Evolutionary conservation across 1,140 invertebrate genomes (phyloP).

Genomic region (Lordiphosa stackelbergi): DNA sequence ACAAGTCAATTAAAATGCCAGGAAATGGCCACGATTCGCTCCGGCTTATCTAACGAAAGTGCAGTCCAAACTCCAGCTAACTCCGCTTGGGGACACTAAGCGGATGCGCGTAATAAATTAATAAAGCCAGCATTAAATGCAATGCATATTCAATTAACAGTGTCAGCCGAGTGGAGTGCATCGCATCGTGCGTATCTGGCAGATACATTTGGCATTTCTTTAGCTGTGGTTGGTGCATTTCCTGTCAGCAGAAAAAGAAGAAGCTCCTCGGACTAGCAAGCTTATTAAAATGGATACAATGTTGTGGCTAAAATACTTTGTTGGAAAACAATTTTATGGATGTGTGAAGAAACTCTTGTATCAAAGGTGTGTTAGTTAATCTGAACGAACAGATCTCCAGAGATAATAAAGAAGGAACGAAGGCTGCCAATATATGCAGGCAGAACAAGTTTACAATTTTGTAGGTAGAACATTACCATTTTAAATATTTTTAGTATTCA

Average conservation of each 20-base stretch:
- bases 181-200: constrained; percentile 41
- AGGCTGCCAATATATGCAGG: too few species aligned
- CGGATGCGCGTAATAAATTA: constrained; percentile 76
- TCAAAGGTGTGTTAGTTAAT: too few species aligned
- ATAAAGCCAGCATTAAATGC: constrained; percentile 71
- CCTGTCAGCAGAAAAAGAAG: constrained; percentile 41
- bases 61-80: constrained; percentile 8
- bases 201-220: constrained; percentile 59
- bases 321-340: constrained; percentile 39
- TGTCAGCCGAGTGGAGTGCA: constrained; percentile 42
- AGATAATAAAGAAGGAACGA: too few species aligned
- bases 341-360: not conserved
- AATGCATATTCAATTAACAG: constrained; percentile 76
- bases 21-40: constrained; percentile 51
- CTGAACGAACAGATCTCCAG: not conserved
- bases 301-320: constrained; percentile 20
- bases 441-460: too few species aligned
- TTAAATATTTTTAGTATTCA: too few species aligned
- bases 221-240: constrained; percentile 58
- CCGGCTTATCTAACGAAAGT: constrained; percentile 17
- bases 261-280: constrained; percentile 4
- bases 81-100: constrained; percentile 43
- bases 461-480: too few species aligned
- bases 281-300: constrained; percentile 43
- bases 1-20: constrained; percentile 70